Evolutionary conservation across 2,113 vertebrate species (phyloP).

Genomic region (Trachemys scripta): DNA sequence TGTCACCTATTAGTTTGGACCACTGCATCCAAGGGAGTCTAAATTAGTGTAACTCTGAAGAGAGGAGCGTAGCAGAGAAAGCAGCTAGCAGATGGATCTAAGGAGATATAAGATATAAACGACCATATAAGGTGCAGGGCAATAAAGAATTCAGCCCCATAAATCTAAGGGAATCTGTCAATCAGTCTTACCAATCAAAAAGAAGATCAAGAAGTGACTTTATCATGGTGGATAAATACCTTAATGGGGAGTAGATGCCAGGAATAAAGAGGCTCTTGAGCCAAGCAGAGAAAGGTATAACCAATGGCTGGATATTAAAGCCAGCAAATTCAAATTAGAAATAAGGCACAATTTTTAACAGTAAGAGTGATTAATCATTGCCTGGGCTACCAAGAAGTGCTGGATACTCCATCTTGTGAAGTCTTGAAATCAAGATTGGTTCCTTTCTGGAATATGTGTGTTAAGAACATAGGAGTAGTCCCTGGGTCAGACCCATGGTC

Average conservation of each 20-base stretch:
- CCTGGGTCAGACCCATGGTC: too few relatives aligned
- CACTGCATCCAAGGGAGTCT: too few relatives aligned
- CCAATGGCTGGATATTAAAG: neutral
- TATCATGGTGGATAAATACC: neutral
- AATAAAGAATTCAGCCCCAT: neutral
- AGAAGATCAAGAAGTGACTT: neutral
- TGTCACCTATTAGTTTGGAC: neutral
- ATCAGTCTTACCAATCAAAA: neutral
- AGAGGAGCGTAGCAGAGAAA: neutral
- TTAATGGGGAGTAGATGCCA: neutral
- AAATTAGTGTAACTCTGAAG: neutral
- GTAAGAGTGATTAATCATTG: neutral
- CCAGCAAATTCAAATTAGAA: neutral
- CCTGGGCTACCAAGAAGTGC: neutral
- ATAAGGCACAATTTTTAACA: neutral
- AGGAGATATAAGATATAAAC: neutral
- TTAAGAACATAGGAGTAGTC: too few relatives aligned
- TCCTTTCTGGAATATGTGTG: neutral
- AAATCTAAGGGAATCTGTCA: neutral
- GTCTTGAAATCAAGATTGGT: accelerated
- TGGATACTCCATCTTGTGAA: neutral
- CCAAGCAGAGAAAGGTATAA: neutral
- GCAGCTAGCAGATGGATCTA: neutral
- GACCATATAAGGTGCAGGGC: neutral
- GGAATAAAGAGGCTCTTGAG: too few relatives aligned